phyloP scores from a whole-genome alignment of 2,888 invertebrate species.

The Phaonia tiefii region DNA sequence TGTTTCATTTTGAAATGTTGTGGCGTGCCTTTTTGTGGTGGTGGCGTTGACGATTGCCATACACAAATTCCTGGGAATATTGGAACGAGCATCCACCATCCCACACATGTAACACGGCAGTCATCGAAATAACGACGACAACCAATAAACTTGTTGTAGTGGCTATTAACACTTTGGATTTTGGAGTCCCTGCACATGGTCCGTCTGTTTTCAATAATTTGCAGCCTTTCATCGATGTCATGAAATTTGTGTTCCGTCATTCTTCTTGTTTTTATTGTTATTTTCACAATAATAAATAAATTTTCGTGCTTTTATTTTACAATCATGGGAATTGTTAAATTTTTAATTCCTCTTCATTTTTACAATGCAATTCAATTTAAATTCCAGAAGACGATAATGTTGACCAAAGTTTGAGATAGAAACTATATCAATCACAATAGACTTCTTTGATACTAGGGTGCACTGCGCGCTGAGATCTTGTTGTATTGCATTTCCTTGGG shows the following conservation, averaged over 20 bases:
- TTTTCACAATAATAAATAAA: not conserved
- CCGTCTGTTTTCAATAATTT: not conserved
- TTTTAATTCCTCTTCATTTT: not conserved
- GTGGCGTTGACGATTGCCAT: no score
- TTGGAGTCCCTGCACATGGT: not conserved
- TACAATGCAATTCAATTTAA: constrained; percentile 5
- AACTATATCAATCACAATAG: no score
- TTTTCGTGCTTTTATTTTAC: constrained; percentile 3
- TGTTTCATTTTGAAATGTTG: constrained; percentile 35
- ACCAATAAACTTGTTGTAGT: constrained; percentile 5
- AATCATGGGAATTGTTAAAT: not conserved
- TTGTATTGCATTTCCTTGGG: no score
- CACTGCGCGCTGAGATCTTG: no score
- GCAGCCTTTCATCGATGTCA: constrained; percentile 22
- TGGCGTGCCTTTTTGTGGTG: constrained; percentile 1
- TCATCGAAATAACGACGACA: not conserved
- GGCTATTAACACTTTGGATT: constrained; percentile 25
- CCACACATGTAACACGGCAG: constrained; percentile 12
- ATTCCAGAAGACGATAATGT: not conserved
- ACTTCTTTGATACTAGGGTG: no score
- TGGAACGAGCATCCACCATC: not conserved
- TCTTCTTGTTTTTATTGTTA: not conserved
- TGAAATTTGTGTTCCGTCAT: not conserved
- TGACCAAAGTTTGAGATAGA: no score
- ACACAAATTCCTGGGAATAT: constrained; percentile 21